These are phyloP conservation scores for Sebastes taczanowskii DNA, from an alignment of 2,797 vertebrate genomes.

Conservation along the genomic window DNA sequence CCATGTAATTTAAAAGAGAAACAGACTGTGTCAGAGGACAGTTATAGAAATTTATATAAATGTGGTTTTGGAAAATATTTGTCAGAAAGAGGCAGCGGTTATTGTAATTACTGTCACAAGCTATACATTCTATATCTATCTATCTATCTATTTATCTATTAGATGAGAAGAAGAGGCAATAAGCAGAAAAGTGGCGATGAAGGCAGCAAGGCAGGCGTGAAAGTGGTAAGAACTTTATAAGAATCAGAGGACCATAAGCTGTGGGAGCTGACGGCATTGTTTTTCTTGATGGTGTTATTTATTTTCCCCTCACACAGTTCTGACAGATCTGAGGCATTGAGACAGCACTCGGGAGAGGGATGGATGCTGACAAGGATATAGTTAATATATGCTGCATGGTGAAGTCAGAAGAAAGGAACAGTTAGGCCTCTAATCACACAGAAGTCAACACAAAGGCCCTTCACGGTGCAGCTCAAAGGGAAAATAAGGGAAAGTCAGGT, in stretches of 20 bases:
- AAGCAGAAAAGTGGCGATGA: constrained; percentile 4
- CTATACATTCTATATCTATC: constrained; percentile 19
- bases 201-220: constrained; percentile 10
- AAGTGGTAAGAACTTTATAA: constrained; percentile 21
- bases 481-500: constrained; percentile 12
- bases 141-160: not conserved
- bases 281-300: constrained; percentile 20
- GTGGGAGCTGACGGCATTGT: constrained; percentile 38
- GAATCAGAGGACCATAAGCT: constrained; percentile 26
- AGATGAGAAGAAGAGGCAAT: not conserved
- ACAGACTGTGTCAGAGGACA: constrained; percentile 27
- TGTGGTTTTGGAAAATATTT: constrained; percentile 47
- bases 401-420: constrained; percentile 39
- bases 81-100: constrained; percentile 46
- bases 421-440: constrained; percentile 36
- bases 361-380: constrained; percentile 41
- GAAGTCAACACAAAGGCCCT: constrained; percentile 31
- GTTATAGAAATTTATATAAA: constrained; percentile 58
- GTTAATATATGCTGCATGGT: constrained; percentile 31
- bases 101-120: constrained; percentile 24
- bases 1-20: constrained; percentile 54
- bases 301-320: constrained; percentile 5
- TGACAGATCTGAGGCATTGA: constrained; percentile 37
- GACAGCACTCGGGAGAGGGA: constrained; percentile 29
- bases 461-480: constrained; percentile 14